Evolutionary conservation across 64 coral and sea anemone species (phyloP), one percentile per base, ranked within the genome.

Genomic region (Montipora foliosa): DNA sequence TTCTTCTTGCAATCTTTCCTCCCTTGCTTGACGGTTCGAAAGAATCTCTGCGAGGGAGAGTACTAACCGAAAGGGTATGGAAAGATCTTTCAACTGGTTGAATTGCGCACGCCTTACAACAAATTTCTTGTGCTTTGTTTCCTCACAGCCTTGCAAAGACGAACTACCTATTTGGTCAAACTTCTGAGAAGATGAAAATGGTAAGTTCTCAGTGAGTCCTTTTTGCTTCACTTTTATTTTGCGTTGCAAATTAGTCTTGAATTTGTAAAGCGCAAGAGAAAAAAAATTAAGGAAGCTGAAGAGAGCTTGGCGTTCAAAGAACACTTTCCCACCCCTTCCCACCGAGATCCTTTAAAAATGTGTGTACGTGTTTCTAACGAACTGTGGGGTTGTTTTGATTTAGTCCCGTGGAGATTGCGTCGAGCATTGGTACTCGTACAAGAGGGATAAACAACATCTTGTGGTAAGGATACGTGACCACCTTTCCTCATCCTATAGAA

Each of bases 381-480:
- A 37, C 37, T 37, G 37, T 37, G 37, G 37, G 37, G 37, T 37
- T 37, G 37, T 37, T 37, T 37, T 37, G 37, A 2, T 37, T 71
- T 37, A 86, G 82, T 49, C 82, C 9, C 37, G 44, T 17, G 64
- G 8, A 47, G 82, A 86, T 5, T 86, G 82, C 17, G 64, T 86
- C 10, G 45, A 9, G 46, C 82, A 86, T 47, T 86, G 82, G 82
- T 86, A 86, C 68, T 67, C 66, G 15, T 86, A 86, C 82, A 86
- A 86, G n/a, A 86, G 66, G 15, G 47, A 50, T 22, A 19, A 86
- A 70, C 4, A 49, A 0, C 82, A 86, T 46, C 47, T 86, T 21
- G 8, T 16, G 82, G 82, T 86, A 17, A 70, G 82, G 59, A 71
- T n/a, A 71, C 14, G 37, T 37, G 37, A 37, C 37, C 37, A 37